Evolutionary conservation across 2,113 vertebrate genomes (phyloP), one percentile per base, ranked within the genome.

Genomic region (Ceyx cyanopectus): DNA sequence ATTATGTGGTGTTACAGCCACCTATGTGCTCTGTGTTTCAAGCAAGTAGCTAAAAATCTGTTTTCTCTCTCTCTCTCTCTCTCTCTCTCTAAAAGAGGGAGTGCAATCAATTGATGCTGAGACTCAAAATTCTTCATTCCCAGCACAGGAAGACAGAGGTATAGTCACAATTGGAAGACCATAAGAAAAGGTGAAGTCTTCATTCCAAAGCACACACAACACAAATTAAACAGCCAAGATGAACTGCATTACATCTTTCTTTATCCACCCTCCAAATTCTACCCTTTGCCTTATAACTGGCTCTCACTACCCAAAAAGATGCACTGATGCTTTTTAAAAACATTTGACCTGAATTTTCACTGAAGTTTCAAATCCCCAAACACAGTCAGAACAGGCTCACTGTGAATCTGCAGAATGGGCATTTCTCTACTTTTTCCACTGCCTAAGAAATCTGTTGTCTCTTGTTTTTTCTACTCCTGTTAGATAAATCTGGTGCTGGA

Each of bases 21-120:
- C 41, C n/a, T 61, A 56, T 48, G 34, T 80, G 43, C 63, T 77
- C 26, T 0, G 14, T 53, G 46, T 69, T 77, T 69, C 92, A 92
- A 92, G 21, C 19, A 53, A 58, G 56, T 30, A 46, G 34, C 50
- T 93, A 27, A 87, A 87, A 87, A 87, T 45, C 53, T 62, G 75
- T 75, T 51, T 45, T 72, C 40, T 46, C 5, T 56, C 60, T 43
- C 41, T n/a, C 5, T 72, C 40, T 46, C 5, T 56, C 60, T 43
- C 41, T n/a, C 5, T 56, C 60, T 43, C 41, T n/a, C 24, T 10
- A 32, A 45, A 29, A 22, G 29, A 57, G 16, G 27, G 37, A 77
- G 5, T 16, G 22, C 29, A 89, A 77, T 40, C 87, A 85, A 11
- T 32, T 70, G 48, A 76, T 73, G 76, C 76, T 8, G 30, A 91